Base-by-base conservation (phyloP, 2,797 vertebrate genomes). In the Semotilus atromaculatus region DNA sequence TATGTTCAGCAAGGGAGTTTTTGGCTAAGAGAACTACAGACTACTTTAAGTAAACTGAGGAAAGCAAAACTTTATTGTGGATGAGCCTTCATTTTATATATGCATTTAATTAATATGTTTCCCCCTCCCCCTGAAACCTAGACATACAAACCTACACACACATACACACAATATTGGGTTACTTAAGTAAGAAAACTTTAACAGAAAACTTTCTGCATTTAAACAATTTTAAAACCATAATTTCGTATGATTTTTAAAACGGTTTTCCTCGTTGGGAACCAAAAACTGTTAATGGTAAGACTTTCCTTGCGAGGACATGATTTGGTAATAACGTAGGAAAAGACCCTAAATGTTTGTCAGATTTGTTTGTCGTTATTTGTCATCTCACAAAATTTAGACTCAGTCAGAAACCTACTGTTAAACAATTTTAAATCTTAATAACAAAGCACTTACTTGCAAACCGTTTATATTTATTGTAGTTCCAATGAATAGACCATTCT, bases 371-470 rank as follows among this genome's bases (percentile, higher is more conserved):
- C 13, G 3, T 18, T 31, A 64, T 64, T 31, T 58, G 6, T 62
- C 14, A 43, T 19, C 16, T 31, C 16, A 45, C n/a, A 16, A 18
- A 1, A 6, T 1, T 7, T 14, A 36, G 51, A 55, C 48, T 2
- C 34, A n/a, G 13, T n/a, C 36, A 76, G 40, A 43, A 76, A 38
- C 7, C 34, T 40, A 18, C 13, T 10, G 23, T 23, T 9, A 38
- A 38, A 40, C 14, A 0, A 26, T 34, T 13, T 53, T 14, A 36
- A 14, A 36, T 9, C n/a, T 3, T 62, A 43, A 31, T 31, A 31
- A 31, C 31, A 31, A 40, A 43, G n/a, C 55, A 62, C 75, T 78
- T 62, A 78, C 75, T 78, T 62, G n/a, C n/a, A 78, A 29, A 21
- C 10, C 1, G 18, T 4, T n/a, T 1, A 19, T 3, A 38, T 60